Percentiles rank a stretch among this genome's conserved stretches.
Conservation (phyloP, 2,888 invertebrate genomes). For the Spilarctia lutea region DNA sequence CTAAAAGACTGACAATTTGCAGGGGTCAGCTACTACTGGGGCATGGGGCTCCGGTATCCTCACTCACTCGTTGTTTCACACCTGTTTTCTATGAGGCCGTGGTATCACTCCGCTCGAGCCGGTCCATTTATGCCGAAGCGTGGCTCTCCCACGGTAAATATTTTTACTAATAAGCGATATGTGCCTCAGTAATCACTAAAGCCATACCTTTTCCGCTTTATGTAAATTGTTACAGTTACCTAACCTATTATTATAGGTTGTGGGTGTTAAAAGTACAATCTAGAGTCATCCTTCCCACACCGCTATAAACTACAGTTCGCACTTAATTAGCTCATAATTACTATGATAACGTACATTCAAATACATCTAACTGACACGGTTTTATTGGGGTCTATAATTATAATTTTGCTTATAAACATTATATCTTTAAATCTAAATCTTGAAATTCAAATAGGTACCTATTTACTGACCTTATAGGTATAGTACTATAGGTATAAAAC, state of each 20-base stretch:
- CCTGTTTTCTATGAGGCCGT: too few relatives aligned
- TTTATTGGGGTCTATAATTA: not conserved
- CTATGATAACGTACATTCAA: not conserved
- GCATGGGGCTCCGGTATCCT: too few relatives aligned
- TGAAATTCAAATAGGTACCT: too few relatives aligned
- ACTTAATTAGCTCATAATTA: conserved; percentile 12
- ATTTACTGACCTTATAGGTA: too few relatives aligned
- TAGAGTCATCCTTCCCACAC: conserved; percentile 2
- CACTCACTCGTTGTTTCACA: too few relatives aligned
- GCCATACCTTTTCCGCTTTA: not conserved
- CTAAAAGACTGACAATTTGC: too few relatives aligned
- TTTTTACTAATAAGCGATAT: not conserved
- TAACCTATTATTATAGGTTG: conserved; percentile 6
- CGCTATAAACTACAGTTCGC: conserved; percentile 2
- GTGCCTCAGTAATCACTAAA: not conserved
- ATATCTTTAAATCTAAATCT: not conserved
- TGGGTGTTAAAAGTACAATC: conserved; percentile 14
- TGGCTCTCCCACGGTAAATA: too few relatives aligned
- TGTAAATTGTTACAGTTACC: conserved; percentile 8
- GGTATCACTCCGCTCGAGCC: too few relatives aligned
- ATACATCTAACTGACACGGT: not conserved
- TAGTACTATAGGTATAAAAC: too few relatives aligned
- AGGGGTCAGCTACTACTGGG: too few relatives aligned
- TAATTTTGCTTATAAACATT: not conserved
- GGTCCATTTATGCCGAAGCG: too few relatives aligned